Evolutionary conservation across 2,888 invertebrate species (phyloP).

Genomic region (Seladonia tumulorum): DNA sequence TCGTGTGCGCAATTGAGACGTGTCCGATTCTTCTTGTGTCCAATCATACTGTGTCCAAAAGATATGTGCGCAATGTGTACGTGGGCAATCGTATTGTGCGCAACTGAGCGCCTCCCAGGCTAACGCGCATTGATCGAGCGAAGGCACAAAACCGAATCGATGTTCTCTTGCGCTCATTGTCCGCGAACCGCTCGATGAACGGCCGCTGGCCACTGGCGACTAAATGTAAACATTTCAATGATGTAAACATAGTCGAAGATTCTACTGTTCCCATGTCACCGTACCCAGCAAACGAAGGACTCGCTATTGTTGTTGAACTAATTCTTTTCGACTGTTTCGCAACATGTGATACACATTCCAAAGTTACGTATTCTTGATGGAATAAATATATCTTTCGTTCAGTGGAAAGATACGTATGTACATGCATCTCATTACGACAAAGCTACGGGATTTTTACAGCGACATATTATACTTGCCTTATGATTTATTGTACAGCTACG

Average conservation of each 20-base stretch:
- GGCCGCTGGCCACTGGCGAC: not conserved
- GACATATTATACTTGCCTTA: too few relatives aligned
- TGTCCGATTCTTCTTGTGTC: too few relatives aligned
- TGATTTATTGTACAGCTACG: too few relatives aligned
- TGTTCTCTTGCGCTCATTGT: too few relatives aligned
- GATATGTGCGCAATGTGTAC: too few relatives aligned
- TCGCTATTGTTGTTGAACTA: conserved; percentile 41
- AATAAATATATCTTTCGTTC: not conserved
- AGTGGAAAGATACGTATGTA: not conserved
- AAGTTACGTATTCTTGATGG: not conserved
- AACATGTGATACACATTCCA: not conserved
- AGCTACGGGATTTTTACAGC: too few relatives aligned
- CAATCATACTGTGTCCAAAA: too few relatives aligned
- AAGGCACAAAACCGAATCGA: not conserved
- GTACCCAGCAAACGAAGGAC: conserved; percentile 38
- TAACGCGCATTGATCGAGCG: too few relatives aligned
- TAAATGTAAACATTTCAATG: not conserved
- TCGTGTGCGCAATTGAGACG: too few relatives aligned
- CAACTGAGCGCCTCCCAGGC: too few relatives aligned
- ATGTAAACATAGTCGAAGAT: not conserved
- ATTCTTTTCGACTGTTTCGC: too few relatives aligned
- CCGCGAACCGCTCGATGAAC: conserved; percentile 8
- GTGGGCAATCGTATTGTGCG: too few relatives aligned
- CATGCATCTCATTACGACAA: not conserved
- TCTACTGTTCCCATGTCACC: not conserved